Conservation (phyloP, 2,113 vertebrate genomes). For the Lycaon pictus region DNA sequence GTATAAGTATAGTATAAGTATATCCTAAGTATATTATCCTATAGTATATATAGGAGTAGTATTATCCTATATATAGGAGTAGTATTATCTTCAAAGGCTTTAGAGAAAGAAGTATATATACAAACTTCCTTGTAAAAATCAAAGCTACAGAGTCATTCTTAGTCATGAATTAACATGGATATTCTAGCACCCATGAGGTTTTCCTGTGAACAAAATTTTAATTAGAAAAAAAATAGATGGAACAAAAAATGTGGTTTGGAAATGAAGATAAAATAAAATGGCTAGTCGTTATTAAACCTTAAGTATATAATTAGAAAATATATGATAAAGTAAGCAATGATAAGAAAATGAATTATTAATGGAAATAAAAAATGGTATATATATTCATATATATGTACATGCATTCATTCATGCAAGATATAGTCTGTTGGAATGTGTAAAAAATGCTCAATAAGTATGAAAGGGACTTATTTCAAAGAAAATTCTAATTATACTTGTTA, state of each 20-base stretch:
- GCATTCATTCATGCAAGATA: not conserved
- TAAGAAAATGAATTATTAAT: not conserved
- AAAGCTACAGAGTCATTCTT: not conserved
- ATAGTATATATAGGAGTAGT: too few species aligned
- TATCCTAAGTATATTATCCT: too few species aligned
- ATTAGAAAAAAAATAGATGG: not conserved
- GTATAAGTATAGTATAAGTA: too few species aligned
- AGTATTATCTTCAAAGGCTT: not conserved
- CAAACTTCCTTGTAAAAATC: not conserved
- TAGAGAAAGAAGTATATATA: not conserved
- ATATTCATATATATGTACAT: not conserved
- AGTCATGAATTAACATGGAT: constrained; percentile 24
- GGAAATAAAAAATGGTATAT: not conserved
- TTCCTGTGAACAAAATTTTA: not conserved
- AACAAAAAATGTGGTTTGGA: not conserved
- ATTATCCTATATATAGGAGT: too few species aligned
- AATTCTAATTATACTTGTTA: not conserved
- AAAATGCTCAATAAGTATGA: not conserved
- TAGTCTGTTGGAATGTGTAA: not conserved
- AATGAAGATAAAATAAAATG: not conserved
- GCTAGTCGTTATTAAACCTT: not conserved
- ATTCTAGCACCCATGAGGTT: not conserved
- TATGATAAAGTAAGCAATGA: not conserved
- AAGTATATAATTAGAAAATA: not conserved
- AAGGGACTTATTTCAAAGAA: not conserved